These are phyloP conservation scores for Caenorhabditis macrosperma DNA, from an alignment of 2,888 invertebrate species.

Conservation along the genomic window DNA sequence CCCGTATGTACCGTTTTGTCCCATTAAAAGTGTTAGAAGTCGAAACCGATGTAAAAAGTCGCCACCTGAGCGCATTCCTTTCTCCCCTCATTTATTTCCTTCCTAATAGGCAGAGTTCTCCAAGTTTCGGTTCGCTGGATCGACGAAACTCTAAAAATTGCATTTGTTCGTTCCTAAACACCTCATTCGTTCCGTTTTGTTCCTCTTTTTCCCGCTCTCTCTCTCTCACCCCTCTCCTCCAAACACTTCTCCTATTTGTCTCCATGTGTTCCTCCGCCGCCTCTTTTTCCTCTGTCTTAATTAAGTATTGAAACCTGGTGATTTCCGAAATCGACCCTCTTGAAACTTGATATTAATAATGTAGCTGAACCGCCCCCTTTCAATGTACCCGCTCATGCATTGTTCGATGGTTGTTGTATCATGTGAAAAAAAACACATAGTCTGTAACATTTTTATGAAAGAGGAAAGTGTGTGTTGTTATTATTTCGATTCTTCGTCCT, in stretches of 20 bases:
- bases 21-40: slow-evolving; percentile 1
- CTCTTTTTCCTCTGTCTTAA: neutral
- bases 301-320: slow-evolving; percentile 24
- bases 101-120: slow-evolving; percentile 25
- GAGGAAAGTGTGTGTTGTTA: slow-evolving; percentile 31
- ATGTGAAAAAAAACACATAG: slow-evolving; percentile 16
- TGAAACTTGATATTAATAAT: neutral
- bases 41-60: slow-evolving; percentile 21
- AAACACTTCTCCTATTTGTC: neutral
- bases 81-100: neutral
- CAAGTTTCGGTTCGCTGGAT: slow-evolving; percentile 35
- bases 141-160: slow-evolving; percentile 36
- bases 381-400: neutral
- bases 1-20: slow-evolving; percentile 39
- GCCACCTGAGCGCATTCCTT: neutral
- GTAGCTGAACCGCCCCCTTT: slow-evolving; percentile 1
- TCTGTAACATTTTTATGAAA: slow-evolving; percentile 26
- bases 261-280: neutral
- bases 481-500: slow-evolving; percentile 36
- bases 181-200: slow-evolving; percentile 20
- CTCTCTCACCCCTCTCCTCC: neutral
- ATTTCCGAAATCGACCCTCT: slow-evolving; percentile 28
- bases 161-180: slow-evolving; percentile 35
- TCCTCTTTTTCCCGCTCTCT: neutral
- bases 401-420: neutral